Conservation (phyloP, 1,140 invertebrate species). For the Eueides isabella region DNA sequence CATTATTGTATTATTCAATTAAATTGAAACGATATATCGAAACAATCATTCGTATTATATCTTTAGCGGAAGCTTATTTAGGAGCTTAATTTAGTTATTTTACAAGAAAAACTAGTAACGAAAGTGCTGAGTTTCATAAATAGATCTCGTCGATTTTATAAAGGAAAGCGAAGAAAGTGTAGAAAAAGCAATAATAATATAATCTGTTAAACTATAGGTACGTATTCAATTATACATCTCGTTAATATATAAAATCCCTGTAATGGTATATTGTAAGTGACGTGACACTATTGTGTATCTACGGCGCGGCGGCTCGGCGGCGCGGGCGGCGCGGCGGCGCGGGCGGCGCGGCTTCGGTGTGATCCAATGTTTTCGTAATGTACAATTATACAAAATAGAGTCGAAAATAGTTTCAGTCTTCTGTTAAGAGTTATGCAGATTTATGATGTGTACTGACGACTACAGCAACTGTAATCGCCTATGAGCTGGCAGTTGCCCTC, state of each 20-base stretch:
- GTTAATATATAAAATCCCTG: conserved; percentile 82
- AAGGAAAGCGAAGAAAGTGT: conserved; percentile 52
- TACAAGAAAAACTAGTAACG: conserved; percentile 35
- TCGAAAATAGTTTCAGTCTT: conserved; percentile 82
- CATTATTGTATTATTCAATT: conserved; percentile 59
- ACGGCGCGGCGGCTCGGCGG: conserved; percentile 48
- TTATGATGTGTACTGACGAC: conserved; percentile 55
- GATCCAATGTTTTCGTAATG: conserved; percentile 62
- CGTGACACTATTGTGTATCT: conserved; percentile 68
- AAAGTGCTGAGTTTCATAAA: conserved; percentile 44
- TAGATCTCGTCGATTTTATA: conserved; percentile 38
- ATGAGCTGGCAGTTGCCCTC: background rate
- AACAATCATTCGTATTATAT: conserved; percentile 37
- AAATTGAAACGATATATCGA: conserved; percentile 35
- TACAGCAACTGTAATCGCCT: conserved; percentile 45
- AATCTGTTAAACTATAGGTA: conserved; percentile 76
- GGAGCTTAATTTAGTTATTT: conserved; percentile 46
- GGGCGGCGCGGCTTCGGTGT: conserved; percentile 52
- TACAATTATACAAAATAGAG: conserved; percentile 80
- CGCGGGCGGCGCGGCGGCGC: too few relatives aligned
- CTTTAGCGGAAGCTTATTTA: background rate
- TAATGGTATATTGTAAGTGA: conserved; percentile 81
- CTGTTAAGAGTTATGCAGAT: conserved; percentile 73
- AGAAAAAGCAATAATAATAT: conserved; percentile 64
- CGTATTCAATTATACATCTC: conserved; percentile 75